phyloP scores from a whole-genome alignment of 2,888 invertebrate genomes.

The Ecdyonurus torrentis region DNA sequence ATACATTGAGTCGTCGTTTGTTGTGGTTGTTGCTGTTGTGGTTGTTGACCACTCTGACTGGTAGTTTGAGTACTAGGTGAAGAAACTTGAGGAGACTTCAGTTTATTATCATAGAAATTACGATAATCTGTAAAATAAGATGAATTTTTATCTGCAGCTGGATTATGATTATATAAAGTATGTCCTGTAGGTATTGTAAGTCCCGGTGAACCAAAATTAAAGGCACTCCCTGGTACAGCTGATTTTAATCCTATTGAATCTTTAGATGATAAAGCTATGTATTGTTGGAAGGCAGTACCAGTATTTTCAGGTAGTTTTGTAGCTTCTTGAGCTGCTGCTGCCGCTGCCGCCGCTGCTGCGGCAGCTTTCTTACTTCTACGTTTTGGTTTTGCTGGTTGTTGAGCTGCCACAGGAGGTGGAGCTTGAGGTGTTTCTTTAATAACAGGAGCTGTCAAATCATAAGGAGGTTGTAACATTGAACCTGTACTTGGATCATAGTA shows the following conservation, averaged over 20 bases:
- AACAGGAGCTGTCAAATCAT: slow-evolving; percentile 22
- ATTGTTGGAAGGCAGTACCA: slow-evolving; percentile 39
- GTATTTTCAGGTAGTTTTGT: slow-evolving; percentile 18
- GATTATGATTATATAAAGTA: not conserved
- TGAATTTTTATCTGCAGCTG: not conserved
- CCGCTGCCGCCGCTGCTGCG: slow-evolving; percentile 18
- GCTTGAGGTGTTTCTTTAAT: slow-evolving; percentile 24
- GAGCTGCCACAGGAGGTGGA: slow-evolving; percentile 15
- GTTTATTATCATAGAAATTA: not conserved
- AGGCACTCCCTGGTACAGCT: slow-evolving; percentile 63
- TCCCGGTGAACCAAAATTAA: slow-evolving; percentile 56
- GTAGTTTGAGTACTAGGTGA: not conserved
- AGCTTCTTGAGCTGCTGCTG: slow-evolving; percentile 15
- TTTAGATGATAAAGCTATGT: slow-evolving; percentile 34
- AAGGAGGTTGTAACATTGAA: slow-evolving; percentile 18
- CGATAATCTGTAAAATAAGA: not conserved
- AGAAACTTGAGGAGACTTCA: not conserved
- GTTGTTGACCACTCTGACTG: not conserved
- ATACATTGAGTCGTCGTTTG: not conserved
- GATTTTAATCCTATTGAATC: slow-evolving; percentile 44
- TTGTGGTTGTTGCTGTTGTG: not conserved
- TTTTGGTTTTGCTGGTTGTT: slow-evolving; percentile 13
- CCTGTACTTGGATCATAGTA: not conserved
- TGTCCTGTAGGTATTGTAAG: not conserved
- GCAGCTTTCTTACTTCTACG: slow-evolving; percentile 12